A percentile compares a stretch with the other conserved stretches of the same genome.
Evolutionary conservation across 2,797 vertebrate genomes (phyloP).

Genomic region (Molossus alvarezi): DNA sequence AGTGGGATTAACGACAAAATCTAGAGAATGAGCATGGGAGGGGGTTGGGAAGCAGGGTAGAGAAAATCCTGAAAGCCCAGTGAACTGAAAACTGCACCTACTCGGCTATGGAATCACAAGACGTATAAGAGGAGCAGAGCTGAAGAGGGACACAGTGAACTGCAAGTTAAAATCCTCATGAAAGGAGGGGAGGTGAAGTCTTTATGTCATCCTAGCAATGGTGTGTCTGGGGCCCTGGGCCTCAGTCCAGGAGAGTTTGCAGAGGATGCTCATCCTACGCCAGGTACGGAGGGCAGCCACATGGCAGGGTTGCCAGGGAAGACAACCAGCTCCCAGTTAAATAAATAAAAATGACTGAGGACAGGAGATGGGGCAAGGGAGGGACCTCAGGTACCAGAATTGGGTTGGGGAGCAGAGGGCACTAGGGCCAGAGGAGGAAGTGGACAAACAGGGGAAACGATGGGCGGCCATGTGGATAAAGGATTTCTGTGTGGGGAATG

Average conservation of each 20-base stretch:
- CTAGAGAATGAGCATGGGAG: not conserved
- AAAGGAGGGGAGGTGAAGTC: not conserved
- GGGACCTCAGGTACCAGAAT: not conserved
- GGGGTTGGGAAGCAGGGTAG: not conserved
- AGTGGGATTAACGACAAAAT: not conserved
- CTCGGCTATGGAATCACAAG: not conserved
- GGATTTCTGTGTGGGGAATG: rapidly evolving
- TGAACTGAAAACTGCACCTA: not conserved
- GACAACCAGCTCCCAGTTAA: not conserved
- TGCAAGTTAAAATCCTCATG: not conserved
- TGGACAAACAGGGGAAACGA: not conserved
- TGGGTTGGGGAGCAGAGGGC: not conserved
- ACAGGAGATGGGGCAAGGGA: not conserved
- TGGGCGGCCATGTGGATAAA: not conserved
- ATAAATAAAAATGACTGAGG: not conserved
- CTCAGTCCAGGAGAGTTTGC: not conserved
- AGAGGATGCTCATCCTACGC: not conserved
- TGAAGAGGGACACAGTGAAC: not conserved
- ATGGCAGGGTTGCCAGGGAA: not conserved
- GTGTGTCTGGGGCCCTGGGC: not conserved
- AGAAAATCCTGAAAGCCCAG: not conserved
- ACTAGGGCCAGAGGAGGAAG: not conserved
- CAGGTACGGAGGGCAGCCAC: not conserved
- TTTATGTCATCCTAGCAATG: not conserved
- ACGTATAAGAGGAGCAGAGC: too few species aligned